A percentile compares a stretch with the other conserved stretches of the same genome.
Conservation (phyloP, 1,140 invertebrate genomes). For the Forficula auricularia region DNA sequence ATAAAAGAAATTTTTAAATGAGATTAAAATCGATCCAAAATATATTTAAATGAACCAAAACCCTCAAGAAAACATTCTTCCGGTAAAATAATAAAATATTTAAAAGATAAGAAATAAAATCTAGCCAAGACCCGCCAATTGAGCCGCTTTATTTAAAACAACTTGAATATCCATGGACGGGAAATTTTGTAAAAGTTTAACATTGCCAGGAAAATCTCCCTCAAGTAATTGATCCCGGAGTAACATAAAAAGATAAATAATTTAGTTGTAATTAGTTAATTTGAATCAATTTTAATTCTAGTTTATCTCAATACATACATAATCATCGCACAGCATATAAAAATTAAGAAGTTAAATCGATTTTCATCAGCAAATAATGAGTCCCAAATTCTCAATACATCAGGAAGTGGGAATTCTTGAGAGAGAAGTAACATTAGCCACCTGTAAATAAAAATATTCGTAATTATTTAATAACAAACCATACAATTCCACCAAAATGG, state of each 20-base stretch:
- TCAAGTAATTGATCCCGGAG: slow-evolving; percentile 60
- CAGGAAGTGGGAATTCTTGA: slow-evolving; percentile 92
- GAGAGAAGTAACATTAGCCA: slow-evolving; percentile 93
- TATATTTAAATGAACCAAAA: too few relatives aligned
- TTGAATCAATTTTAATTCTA: neutral
- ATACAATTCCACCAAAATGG: too few relatives aligned
- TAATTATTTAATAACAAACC: too few relatives aligned
- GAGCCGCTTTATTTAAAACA: slow-evolving; percentile 42
- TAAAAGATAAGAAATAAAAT: too few relatives aligned
- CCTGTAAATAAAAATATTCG: slow-evolving; percentile 29
- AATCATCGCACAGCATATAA: slow-evolving; percentile 91
- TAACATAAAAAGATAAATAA: slow-evolving; percentile 39
- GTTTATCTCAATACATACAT: slow-evolving; percentile 45
- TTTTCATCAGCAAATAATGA: slow-evolving; percentile 77
- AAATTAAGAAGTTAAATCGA: slow-evolving; percentile 76
- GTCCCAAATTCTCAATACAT: slow-evolving; percentile 92
- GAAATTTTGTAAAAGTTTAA: slow-evolving; percentile 74
- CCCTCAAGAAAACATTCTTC: too few relatives aligned
- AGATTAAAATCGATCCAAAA: too few relatives aligned
- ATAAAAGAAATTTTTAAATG: too few relatives aligned
- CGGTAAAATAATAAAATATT: too few relatives aligned
- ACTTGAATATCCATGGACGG: slow-evolving; percentile 55
- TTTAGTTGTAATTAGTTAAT: slow-evolving; percentile 1
- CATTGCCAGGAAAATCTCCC: slow-evolving; percentile 78
- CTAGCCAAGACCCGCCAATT: slow-evolving; percentile 21